Conservation (phyloP, 2,888 invertebrate species). For the Apamea epomidion region DNA sequence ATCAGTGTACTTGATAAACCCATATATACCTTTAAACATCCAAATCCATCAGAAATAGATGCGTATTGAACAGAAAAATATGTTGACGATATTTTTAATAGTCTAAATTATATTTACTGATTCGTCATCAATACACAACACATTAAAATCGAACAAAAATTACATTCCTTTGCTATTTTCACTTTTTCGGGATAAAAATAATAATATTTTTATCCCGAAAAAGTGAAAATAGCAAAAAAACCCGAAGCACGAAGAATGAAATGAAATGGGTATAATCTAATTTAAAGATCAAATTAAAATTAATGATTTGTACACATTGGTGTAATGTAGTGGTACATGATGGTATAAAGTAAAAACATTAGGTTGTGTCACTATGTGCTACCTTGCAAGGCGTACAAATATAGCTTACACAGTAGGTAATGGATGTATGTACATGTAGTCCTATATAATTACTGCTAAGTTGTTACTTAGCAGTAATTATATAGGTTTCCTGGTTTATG, state of each 20-base stretch:
- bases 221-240: too few species aligned
- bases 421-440: too few species aligned
- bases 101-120: constrained; percentile 22
- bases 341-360: too few species aligned
- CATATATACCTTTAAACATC: constrained; percentile 53
- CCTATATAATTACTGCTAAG: too few species aligned
- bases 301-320: too few species aligned
- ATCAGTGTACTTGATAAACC: constrained; percentile 7
- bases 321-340: too few species aligned
- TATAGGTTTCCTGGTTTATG: too few species aligned
- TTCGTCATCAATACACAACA: constrained; percentile 42
- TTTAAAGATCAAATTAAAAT: neutral
- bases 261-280: constrained; percentile 20
- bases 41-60: constrained; percentile 59
- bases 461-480: too few species aligned
- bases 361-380: too few species aligned
- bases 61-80: constrained; percentile 12
- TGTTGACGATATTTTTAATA: neutral
- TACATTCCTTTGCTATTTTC: constrained; percentile 19
- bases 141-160: constrained; percentile 22
- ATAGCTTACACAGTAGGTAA: too few species aligned
- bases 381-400: too few species aligned
- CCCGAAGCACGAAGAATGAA: constrained; percentile 28
- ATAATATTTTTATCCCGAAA: too few species aligned
- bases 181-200: constrained; percentile 28